phyloP scores from a whole-genome alignment of 2,888 invertebrate genomes.

The Standfussiana lucernea region DNA sequence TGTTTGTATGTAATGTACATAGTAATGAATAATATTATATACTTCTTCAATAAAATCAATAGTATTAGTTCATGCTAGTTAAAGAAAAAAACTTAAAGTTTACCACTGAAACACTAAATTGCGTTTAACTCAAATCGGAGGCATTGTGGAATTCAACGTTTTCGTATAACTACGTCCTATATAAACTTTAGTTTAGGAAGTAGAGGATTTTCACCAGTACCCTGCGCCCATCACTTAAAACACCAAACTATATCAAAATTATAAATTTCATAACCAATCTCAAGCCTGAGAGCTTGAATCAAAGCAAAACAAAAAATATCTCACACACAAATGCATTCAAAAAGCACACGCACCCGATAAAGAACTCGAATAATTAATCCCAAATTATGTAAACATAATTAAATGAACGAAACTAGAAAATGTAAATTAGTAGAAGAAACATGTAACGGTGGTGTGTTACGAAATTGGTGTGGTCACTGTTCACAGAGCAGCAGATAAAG shows the following conservation, averaged over 20 bases:
- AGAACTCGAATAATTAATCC: slow-evolving; percentile 59
- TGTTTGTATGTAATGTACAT: no score
- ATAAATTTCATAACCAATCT: neutral
- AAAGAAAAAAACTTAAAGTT: no score
- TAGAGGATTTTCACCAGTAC: neutral
- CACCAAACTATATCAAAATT: neutral
- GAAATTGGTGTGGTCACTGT: slow-evolving; percentile 61
- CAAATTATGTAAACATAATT: slow-evolving; percentile 69
- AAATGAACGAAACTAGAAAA: slow-evolving; percentile 59
- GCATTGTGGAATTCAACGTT: no score
- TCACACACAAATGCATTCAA: slow-evolving; percentile 12
- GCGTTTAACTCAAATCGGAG: no score
- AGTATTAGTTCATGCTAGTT: no score
- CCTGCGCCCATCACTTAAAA: neutral
- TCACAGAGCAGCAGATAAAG: slow-evolving; percentile 66
- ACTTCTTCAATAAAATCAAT: no score
- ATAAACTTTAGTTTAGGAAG: neutral
- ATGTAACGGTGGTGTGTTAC: slow-evolving; percentile 65
- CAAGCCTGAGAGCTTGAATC: neutral
- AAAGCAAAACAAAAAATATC: neutral
- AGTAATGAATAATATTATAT: no score
- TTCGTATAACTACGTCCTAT: no score
- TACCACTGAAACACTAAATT: no score
- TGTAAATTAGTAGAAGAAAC: slow-evolving; percentile 61
- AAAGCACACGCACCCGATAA: slow-evolving; percentile 39